Conservation (phyloP, 2,113 vertebrate species). For the Thunnus maccoyii region DNA sequence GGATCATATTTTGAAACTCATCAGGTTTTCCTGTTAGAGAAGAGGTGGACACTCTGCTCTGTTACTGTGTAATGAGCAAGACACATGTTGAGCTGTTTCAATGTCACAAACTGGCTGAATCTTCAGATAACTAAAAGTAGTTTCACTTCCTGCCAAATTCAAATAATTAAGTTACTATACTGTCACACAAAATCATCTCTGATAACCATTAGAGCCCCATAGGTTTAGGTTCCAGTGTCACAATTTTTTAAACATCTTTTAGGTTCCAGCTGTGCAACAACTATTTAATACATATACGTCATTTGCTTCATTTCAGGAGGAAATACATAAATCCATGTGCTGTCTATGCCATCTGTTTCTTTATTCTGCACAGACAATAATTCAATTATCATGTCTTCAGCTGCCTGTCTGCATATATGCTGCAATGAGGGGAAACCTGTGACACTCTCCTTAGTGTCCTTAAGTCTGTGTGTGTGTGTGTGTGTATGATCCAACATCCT, state of each 20-base stretch:
- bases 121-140: background rate
- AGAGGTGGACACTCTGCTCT: slow-evolving; percentile 40
- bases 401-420: slow-evolving; percentile 43
- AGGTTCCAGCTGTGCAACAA: slow-evolving; percentile 25
- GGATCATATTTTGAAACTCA: slow-evolving; percentile 46
- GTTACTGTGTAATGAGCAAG: slow-evolving; percentile 77
- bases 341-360: slow-evolving; percentile 24
- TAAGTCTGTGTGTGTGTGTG: slow-evolving; percentile 7
- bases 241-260: background rate
- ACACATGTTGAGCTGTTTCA: slow-evolving; percentile 40
- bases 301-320: slow-evolving; percentile 22
- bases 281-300: slow-evolving; percentile 18
- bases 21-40: slow-evolving; percentile 26
- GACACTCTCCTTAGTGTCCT: slow-evolving; percentile 24
- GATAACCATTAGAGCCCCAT: background rate
- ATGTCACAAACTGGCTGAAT: slow-evolving; percentile 40
- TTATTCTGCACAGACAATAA: slow-evolving; percentile 34
- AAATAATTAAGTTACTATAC: background rate
- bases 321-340: slow-evolving; percentile 27
- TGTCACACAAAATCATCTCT: background rate
- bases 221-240: slow-evolving; percentile 5
- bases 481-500: slow-evolving; percentile 20
- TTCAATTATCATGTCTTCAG: slow-evolving; percentile 18
- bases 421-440: slow-evolving; percentile 39
- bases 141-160: slow-evolving; percentile 9